Evolutionary conservation across 2,888 invertebrate species (phyloP).

Genomic region (Abrostola tripartita): DNA sequence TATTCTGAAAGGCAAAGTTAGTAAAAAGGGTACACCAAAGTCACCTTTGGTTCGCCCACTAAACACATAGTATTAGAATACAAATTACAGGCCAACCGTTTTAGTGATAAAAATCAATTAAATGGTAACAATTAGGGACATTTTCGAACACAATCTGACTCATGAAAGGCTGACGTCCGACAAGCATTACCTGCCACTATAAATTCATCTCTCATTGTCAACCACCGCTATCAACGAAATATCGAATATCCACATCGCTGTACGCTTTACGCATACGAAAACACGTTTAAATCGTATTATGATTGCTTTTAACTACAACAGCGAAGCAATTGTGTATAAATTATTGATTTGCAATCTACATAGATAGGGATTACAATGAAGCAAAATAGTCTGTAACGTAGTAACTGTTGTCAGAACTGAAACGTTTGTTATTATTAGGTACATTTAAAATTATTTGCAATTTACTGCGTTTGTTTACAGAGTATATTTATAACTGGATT

Average conservation of each 20-base stretch:
- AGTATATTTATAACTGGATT: no score
- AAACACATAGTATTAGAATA: slow-evolving; percentile 14
- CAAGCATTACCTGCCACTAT: slow-evolving; percentile 63
- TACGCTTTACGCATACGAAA: slow-evolving; percentile 74
- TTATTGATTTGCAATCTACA: slow-evolving; percentile 72
- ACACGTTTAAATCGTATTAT: slow-evolving; percentile 72
- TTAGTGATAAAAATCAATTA: slow-evolving; percentile 23
- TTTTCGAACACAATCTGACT: slow-evolving; percentile 37
- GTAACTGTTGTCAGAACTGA: slow-evolving; percentile 23
- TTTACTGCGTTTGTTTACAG: slow-evolving; percentile 14
- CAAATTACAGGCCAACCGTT: slow-evolving; percentile 7
- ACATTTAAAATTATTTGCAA: slow-evolving; percentile 9
- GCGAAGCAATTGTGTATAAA: slow-evolving; percentile 66
- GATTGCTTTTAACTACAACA: slow-evolving; percentile 69
- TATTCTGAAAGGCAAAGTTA: slow-evolving; percentile 19
- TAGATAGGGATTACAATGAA: slow-evolving; percentile 58
- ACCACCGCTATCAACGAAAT: slow-evolving; percentile 68
- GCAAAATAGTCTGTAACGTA: slow-evolving; percentile 22
- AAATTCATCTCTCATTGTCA: slow-evolving; percentile 75
- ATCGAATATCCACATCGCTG: slow-evolving; percentile 71
- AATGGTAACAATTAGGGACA: slow-evolving; percentile 35
- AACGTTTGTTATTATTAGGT: slow-evolving; percentile 16
- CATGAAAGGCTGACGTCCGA: slow-evolving; percentile 46
- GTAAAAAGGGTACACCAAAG: slow-evolving; percentile 27
- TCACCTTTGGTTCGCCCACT: slow-evolving; percentile 18